Base-by-base conservation (phyloP, 2,888 invertebrate species). In the Ochropacha duplaris region DNA sequence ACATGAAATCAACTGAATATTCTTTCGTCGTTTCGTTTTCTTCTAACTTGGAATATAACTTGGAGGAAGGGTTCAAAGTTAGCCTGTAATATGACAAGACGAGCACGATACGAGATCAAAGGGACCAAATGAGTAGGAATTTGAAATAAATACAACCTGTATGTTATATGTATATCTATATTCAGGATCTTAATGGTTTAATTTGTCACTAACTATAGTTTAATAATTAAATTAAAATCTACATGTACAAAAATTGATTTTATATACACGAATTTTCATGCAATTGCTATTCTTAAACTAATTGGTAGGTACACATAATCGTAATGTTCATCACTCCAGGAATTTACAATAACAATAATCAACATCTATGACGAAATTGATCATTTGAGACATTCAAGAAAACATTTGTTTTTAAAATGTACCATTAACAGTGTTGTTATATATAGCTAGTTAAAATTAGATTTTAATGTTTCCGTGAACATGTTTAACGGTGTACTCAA, bases 211-310 rank as follows among this genome's bases (percentile, higher is more conserved):
- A 90, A 83, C 80, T 87, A 86, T 77, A 70, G 78, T 79, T 77
- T 81, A 84, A 87, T 86, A 84, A 82, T 90, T 88, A 91, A 92
- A 90, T 88, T 88, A 90, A 85, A 86, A 83, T 78, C 88, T 91
- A 92, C 84, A 90, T 92, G 91, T 92, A 92, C 91, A 92, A 92
- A 91, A 91, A 85, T 88, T 83, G 78, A 65, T 82, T 86, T 86
- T 90, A 91, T 91, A 89, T 90, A 92, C 90, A 92, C 84, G 78
- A 87, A 87, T 83, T 79, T 80, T 75, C 85, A 90, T 88, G 90
- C 85, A 88, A 72, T 78, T 61, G 78, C 84, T 86, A 78, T 76
- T 71, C 80, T 88, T 84, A 86, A 63, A 67, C 81, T 89, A 90
- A 76, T 85, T 85, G 84, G 84, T 89, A 87, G 84, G 78, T 86